phyloP scores from a whole-genome alignment of 2,113 vertebrate species.

The Oplegnathus fasciatus region DNA sequence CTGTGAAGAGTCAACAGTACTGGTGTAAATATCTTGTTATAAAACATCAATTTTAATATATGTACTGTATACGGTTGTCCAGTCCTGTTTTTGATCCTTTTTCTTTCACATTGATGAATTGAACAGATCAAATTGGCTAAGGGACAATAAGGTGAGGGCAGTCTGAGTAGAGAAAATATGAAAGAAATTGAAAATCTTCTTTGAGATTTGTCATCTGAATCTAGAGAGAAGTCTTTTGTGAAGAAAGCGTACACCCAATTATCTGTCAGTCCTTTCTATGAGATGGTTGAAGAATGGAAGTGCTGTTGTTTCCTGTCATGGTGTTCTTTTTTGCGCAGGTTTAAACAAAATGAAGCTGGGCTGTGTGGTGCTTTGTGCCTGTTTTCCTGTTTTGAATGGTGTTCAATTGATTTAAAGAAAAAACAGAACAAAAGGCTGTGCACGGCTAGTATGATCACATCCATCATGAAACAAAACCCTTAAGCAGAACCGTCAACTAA shows the following conservation, averaged over 20 bases:
- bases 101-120: neutral
- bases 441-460: neutral
- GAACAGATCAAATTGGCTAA: neutral
- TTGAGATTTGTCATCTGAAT: constrained; percentile 36
- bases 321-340: constrained; percentile 56
- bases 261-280: constrained; percentile 47
- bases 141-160: neutral
- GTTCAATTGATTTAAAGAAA: constrained; percentile 24
- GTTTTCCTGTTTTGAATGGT: constrained; percentile 40
- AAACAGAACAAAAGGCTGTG: constrained; percentile 6
- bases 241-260: constrained; percentile 51
- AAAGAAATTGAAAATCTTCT: constrained; percentile 22
- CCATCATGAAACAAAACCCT: constrained; percentile 15
- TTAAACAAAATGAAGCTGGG: constrained; percentile 28
- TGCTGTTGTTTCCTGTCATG: constrained; percentile 45
- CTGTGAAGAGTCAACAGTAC: constrained; percentile 26
- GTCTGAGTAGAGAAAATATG: neutral
- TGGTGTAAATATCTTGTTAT: constrained; percentile 63
- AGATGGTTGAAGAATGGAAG: constrained; percentile 33
- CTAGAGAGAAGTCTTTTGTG: neutral
- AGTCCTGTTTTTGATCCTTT: constrained; percentile 3
- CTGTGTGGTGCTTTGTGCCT: neutral
- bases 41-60: constrained; percentile 45
- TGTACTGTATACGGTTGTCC: constrained; percentile 5
- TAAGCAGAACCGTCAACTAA: neutral